Conservation (phyloP, 2,113 vertebrate genomes). For the Phalacrocorax carbo region DNA sequence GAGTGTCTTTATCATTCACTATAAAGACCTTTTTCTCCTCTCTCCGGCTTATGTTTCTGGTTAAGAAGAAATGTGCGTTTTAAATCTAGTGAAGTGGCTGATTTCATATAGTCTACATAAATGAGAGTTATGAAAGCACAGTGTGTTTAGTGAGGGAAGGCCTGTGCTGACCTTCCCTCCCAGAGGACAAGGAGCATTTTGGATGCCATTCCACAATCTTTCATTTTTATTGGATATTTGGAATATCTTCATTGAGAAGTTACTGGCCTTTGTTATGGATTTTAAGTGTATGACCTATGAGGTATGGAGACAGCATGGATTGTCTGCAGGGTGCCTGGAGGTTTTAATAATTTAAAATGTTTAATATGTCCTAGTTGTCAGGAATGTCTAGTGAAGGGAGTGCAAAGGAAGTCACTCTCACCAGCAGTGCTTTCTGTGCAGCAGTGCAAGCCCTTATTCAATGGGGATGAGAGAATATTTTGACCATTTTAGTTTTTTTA, state of each 20-base stretch:
- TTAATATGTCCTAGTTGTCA: constrained; percentile 14
- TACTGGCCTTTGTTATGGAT: not conserved
- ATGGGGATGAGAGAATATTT: not conserved
- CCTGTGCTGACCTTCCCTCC: constrained; percentile 13
- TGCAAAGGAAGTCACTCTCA: not conserved
- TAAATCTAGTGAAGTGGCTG: not conserved
- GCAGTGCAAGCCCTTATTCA: not conserved
- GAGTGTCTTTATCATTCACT: not conserved
- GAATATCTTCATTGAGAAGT: constrained; percentile 22
- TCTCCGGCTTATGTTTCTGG: constrained; percentile 1
- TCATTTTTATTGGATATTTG: constrained; percentile 47
- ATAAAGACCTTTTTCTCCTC: not conserved
- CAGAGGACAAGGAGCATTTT: constrained; percentile 22
- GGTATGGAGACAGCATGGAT: not conserved
- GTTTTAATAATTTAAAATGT: constrained; percentile 22
- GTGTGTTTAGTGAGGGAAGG: not conserved
- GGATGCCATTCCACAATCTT: constrained; percentile 31
- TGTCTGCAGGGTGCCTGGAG: not conserved
- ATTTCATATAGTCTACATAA: constrained; percentile 17
- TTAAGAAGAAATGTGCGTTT: constrained; percentile 44
- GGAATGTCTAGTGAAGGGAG: not conserved
- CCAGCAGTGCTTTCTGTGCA: not conserved
- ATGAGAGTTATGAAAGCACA: constrained; percentile 38
- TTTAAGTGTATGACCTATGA: constrained; percentile 4
- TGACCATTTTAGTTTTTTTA: not conserved